Evolutionary conservation across 1,140 invertebrate species (phyloP).

Genomic region (Odontomachus brunneus): DNA sequence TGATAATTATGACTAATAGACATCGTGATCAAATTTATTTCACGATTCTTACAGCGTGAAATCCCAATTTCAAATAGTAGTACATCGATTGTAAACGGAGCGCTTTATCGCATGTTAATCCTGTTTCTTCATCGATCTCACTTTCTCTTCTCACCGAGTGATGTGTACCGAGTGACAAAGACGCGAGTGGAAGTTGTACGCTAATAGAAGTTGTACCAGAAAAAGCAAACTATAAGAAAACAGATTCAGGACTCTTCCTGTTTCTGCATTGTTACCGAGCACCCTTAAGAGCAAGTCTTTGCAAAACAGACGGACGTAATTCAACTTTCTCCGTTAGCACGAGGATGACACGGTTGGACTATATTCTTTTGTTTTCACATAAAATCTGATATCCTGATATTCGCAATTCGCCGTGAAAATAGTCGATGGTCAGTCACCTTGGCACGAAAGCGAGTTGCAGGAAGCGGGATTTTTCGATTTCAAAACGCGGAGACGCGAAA

Average conservation of each 20-base stretch:
- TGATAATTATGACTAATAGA: background rate
- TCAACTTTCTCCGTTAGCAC: slow-evolving; percentile 49
- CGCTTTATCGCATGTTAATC: background rate
- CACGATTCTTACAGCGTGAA: background rate
- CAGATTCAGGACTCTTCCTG: background rate
- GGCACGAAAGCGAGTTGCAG: background rate
- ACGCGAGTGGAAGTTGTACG: background rate
- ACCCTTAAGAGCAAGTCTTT: slow-evolving; percentile 26
- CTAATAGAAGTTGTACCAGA: background rate
- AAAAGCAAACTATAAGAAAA: background rate
- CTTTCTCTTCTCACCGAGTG: too few species aligned
- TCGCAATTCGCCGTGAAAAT: background rate
- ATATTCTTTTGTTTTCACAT: slow-evolving; percentile 11
- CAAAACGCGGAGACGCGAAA: slow-evolving; percentile 26
- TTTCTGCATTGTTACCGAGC: slow-evolving; percentile 7
- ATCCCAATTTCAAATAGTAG: background rate
- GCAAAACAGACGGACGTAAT: slow-evolving; percentile 22
- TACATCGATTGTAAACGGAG: background rate
- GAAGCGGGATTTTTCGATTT: slow-evolving; percentile 27
- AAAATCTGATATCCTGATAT: slow-evolving; percentile 22
- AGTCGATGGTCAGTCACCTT: background rate
- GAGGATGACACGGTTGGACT: background rate
- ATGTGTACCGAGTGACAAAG: too few species aligned
- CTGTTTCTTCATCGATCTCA: background rate
- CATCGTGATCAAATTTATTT: background rate